Evolutionary conservation across 2,113 vertebrate species (phyloP), one percentile per base, ranked within the genome.

Genomic region (Puntigrus tetrazona): DNA sequence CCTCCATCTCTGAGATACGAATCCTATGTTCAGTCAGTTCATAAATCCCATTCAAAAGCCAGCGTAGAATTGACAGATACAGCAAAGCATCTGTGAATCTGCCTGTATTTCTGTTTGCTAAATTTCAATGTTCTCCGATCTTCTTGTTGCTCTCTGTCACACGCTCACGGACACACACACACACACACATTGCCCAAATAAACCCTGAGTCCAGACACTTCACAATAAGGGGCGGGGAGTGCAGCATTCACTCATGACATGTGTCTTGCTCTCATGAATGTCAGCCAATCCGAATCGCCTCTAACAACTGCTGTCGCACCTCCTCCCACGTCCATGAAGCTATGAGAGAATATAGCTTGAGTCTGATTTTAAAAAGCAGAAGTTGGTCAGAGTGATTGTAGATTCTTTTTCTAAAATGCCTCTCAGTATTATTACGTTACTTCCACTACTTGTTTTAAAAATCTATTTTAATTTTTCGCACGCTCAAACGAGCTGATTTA

Each of bases 121-220:
- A 38, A 38, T 22, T 11, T n/a, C 2, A 52, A 5, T 73, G 45
- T 80, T 1, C 61, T 5, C 52, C 7, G 69, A 4, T 43, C 55
- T 55, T 16, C 69, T 63, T 73, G 20, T 25, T 27, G 5, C 29
- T 73, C 36, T 36, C n/a, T 18, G 43, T 70, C 52, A 61, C 81
- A 69, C 13, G 59, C 43, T 7, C 47, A 38, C 77, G n/a, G n/a
- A 73, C 86, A 70, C 86, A 14, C 81, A 22, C 81, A 83, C 88
- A 89, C 81, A 89, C 77, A 86, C 88, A 92, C 86, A 90, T 86
- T 88, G 88, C 89, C 83, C 90, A 88, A 90, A 80, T 88, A 90
- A 93, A 85, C 89, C 31, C 85, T 77, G 75, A 82, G 65, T 45
- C 34, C 86, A 61, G 72, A 82, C 85, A 38, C 88, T 92, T 88